Evolutionary conservation across 2,797 vertebrate species (phyloP), one percentile per base, ranked within the genome.

Genomic region (Molossus molossus): DNA sequence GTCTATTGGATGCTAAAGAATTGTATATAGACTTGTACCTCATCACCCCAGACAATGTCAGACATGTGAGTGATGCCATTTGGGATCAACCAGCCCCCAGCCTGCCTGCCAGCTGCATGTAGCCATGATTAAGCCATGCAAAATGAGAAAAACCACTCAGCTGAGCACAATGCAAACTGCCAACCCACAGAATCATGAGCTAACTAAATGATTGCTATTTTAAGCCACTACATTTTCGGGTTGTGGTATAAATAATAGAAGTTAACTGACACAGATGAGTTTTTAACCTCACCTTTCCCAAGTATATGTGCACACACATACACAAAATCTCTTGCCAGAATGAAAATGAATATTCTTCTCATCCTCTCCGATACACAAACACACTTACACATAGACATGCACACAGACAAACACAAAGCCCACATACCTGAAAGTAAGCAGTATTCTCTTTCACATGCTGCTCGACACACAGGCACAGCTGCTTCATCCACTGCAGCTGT

Each of bases 401-500:
- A 88, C 40, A 29, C 6, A 50, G 23, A 67, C 48, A 67, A 29
- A n/a, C 9, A 70, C 20, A 48, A 14, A 58, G 37, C 4, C 48
- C 93, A 80, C 82, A 55, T 98, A 99, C 99, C 99, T 99, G 99
- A 97, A 99, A 99, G 96, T 99, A 99, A 48, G 99, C 98, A 0
- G 99, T 98, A 83, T 99, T 99, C 97, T 99, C 99, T 98, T 99
- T 99, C 86, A 99, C 98, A 18, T 99, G 99, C 95, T 99, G 99
- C 94, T 99, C 99, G 58, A 99, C 99, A 33, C 99, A 99, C 57
- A 99, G 95, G 95, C 99, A 99, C 15, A 99, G 98, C 98, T 99
- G 99, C 86, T 98, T 99, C 93, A 99, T 99, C 99, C 99, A 99
- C 98, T 99, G 99, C 99, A 99, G 99, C 96, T 99, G 99, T 1